Conservation (phyloP, 2,888 invertebrate genomes). For the Craniophora ligustri region DNA sequence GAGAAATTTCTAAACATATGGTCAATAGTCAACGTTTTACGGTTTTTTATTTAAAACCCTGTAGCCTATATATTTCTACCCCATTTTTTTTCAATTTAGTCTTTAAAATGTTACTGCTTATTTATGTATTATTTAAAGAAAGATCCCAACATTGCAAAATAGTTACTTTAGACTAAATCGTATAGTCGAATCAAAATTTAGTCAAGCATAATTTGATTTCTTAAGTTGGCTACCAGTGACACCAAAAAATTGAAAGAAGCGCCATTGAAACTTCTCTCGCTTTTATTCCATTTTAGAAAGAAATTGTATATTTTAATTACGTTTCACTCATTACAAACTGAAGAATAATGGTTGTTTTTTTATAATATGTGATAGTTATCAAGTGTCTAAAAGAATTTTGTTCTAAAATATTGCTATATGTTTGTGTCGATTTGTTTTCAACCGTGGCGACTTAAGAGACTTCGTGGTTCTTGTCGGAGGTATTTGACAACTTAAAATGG, state of each 20-base stretch:
- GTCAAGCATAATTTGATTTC: constrained; percentile 32
- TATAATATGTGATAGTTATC: constrained; percentile 30
- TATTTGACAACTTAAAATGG: constrained; percentile 87
- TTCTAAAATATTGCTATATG: constrained; percentile 37
- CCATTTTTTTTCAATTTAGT: too few relatives aligned
- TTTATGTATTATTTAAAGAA: too few relatives aligned
- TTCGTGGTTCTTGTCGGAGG: constrained; percentile 61
- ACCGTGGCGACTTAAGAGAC: constrained; percentile 80
- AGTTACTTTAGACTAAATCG: too few relatives aligned
- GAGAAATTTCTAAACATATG: too few relatives aligned
- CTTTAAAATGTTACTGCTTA: too few relatives aligned
- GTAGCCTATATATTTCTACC: too few relatives aligned
- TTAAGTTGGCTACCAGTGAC: constrained; percentile 70
- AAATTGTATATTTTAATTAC: constrained; percentile 37
- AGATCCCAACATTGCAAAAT: too few relatives aligned
- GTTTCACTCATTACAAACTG: constrained; percentile 37
- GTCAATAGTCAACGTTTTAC: too few relatives aligned
- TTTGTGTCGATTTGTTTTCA: constrained; percentile 80
- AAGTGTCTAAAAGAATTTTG: constrained; percentile 38
- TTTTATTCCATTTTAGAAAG: constrained; percentile 59
- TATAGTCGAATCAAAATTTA: constrained; percentile 13
- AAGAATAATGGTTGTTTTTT: constrained; percentile 26
- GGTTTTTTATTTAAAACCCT: too few relatives aligned
- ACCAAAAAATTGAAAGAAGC: constrained; percentile 86
- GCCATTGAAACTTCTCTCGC: constrained; percentile 74